A percentile compares a stretch with the other conserved stretches of the same genome.
Evolutionary conservation across 2,888 invertebrate genomes (phyloP).

Genomic region (Aphidius colemani): DNA sequence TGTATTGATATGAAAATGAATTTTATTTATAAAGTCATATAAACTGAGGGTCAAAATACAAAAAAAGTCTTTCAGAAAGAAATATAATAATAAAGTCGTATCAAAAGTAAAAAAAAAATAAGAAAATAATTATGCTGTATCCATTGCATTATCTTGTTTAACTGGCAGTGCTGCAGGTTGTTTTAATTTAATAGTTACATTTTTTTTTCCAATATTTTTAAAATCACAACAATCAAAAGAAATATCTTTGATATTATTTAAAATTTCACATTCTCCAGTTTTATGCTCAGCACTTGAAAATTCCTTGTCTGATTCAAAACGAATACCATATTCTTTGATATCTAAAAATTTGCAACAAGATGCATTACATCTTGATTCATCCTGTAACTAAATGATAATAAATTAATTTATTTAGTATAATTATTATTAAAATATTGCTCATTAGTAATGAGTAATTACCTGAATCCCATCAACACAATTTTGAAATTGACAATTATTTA

Average conservation of each 20-base stretch:
- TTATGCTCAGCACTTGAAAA: constrained; percentile 38
- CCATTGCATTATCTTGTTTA: constrained; percentile 39
- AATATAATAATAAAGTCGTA: too few relatives aligned
- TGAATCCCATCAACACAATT: constrained; percentile 54
- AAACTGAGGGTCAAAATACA: too few relatives aligned
- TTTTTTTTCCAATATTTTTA: constrained; percentile 46
- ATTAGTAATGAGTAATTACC: too few relatives aligned
- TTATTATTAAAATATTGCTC: too few relatives aligned
- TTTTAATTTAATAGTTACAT: constrained; percentile 44
- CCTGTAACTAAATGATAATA: constrained; percentile 56
- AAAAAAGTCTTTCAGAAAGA: too few relatives aligned
- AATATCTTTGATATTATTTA: constrained; percentile 43
- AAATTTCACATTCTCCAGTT: constrained; percentile 45
- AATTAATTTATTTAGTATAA: too few relatives aligned
- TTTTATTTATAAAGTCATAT: too few relatives aligned
- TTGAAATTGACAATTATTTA: constrained; percentile 56
- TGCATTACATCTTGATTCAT: constrained; percentile 56
- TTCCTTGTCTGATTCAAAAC: constrained; percentile 60
- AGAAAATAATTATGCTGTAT: constrained; percentile 8
- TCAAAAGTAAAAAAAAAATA: too few relatives aligned
- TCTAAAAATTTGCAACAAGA: constrained; percentile 57
- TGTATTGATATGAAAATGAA: too few relatives aligned
- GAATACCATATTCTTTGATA: constrained; percentile 63
- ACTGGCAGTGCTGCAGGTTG: constrained; percentile 33
- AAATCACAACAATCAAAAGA: constrained; percentile 49